A percentile compares a stretch with the other conserved stretches of the same genome.
Conservation (phyloP, 2,113 vertebrate species). For the Tachysurus fulvidraco region DNA sequence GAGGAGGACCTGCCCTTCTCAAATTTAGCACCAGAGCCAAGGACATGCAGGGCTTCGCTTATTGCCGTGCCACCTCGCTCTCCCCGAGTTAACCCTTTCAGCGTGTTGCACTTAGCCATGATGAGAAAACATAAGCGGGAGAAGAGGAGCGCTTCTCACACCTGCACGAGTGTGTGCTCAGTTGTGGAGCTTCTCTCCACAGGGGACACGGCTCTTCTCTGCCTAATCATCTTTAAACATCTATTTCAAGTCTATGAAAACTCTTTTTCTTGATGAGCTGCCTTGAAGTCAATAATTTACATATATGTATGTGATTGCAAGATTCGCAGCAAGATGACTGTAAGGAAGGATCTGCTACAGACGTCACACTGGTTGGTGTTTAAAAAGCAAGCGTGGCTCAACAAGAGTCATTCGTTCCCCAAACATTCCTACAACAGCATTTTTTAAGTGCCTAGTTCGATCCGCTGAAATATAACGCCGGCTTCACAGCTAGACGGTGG, state of each 20-base stretch:
- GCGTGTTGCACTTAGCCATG: slow-evolving; percentile 31
- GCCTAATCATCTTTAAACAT: background rate
- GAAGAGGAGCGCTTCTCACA: background rate
- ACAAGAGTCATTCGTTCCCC: background rate
- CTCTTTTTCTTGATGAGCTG: background rate
- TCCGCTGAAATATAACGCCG: background rate
- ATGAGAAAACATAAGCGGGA: background rate
- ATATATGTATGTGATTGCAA: background rate
- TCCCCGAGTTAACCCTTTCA: slow-evolving; percentile 38
- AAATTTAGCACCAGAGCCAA: slow-evolving; percentile 15
- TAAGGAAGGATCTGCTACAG: background rate
- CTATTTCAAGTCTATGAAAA: background rate
- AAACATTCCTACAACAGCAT: background rate
- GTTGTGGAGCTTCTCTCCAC: slow-evolving; percentile 23
- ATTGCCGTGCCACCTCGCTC: background rate
- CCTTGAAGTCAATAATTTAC: background rate
- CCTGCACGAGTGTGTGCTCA: slow-evolving; percentile 11
- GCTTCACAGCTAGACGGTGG: background rate
- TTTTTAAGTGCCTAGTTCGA: background rate
- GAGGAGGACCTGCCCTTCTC: background rate
- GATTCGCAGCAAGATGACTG: background rate
- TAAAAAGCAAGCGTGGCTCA: background rate
- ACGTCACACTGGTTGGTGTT: background rate
- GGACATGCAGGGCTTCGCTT: background rate
- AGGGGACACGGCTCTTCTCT: slow-evolving; percentile 1